These are phyloP conservation scores for Hippocampus comes DNA, from an alignment of 2,113 vertebrate species.

Conservation along the genomic window DNA sequence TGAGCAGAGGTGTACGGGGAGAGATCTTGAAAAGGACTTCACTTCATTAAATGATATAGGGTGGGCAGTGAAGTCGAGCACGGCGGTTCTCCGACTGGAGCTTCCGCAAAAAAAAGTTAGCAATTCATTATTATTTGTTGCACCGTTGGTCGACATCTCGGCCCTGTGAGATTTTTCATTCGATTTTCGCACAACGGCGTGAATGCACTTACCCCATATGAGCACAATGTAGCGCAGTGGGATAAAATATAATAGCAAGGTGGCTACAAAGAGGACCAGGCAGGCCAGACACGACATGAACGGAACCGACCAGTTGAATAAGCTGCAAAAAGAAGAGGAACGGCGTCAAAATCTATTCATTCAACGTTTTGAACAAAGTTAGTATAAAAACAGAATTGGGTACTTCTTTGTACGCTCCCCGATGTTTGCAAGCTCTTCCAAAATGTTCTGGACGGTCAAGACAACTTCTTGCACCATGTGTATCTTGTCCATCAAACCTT, in stretches of 20 bases:
- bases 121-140: no score
- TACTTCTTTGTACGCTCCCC: constrained; percentile 97
- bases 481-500: constrained; percentile 91
- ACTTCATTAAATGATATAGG: constrained; percentile 37
- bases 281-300: constrained; percentile 87
- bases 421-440: constrained; percentile 87
- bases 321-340: constrained; percentile 66
- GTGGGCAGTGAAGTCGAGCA: not conserved
- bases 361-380: not conserved
- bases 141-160: not conserved
- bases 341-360: not conserved
- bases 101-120: no score
- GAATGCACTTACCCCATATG: constrained; percentile 83
- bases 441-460: constrained; percentile 83
- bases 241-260: constrained; percentile 78
- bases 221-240: constrained; percentile 90
- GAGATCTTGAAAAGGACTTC: constrained; percentile 38
- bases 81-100: no score
- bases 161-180: not conserved
- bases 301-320: constrained; percentile 94
- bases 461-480: constrained; percentile 97
- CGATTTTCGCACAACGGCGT: not conserved
- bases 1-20: constrained; percentile 58
- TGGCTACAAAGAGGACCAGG: constrained; percentile 74
- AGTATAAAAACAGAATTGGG: constrained; percentile 37